phyloP scores from a whole-genome alignment of 2,113 vertebrate species.

The Tachysurus vachellii region DNA sequence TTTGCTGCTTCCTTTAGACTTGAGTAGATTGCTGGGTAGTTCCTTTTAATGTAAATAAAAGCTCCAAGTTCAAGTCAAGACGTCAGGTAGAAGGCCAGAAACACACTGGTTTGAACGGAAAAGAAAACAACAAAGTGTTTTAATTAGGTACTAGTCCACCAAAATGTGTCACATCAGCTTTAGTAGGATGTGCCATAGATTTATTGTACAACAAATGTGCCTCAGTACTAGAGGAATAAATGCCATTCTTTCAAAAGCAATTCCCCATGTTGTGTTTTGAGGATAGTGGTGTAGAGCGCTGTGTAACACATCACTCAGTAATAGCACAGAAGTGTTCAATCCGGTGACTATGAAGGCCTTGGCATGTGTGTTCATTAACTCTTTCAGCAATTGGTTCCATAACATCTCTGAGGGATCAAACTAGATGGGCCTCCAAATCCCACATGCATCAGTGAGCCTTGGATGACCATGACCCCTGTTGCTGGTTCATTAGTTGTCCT shows the following conservation, averaged over 20 bases:
- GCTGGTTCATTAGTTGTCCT: too few species aligned
- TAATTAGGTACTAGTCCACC: not conserved
- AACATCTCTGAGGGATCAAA: too few species aligned
- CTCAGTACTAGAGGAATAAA: not conserved
- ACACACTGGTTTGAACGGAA: not conserved
- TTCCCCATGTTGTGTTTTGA: not conserved
- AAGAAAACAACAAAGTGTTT: not conserved
- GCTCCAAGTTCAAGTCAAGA: not conserved
- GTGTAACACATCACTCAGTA: not conserved
- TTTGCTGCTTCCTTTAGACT: not conserved
- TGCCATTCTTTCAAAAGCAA: not conserved
- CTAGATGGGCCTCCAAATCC: too few species aligned
- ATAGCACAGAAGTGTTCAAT: not conserved
- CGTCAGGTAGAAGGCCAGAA: not conserved
- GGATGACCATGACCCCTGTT: too few species aligned
- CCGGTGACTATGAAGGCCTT: not conserved
- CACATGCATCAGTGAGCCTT: too few species aligned
- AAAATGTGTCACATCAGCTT: not conserved
- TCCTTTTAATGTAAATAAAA: not conserved
- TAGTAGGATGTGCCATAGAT: not conserved
- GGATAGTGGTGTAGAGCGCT: not conserved
- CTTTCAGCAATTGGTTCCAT: too few species aligned
- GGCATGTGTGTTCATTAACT: not conserved
- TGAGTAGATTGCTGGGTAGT: not conserved
- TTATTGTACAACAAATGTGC: not conserved